Percentiles rank a stretch among this genome's conserved stretches.
Conservation (phyloP, 2,888 invertebrate species). For the Agonum fuliginosum region DNA sequence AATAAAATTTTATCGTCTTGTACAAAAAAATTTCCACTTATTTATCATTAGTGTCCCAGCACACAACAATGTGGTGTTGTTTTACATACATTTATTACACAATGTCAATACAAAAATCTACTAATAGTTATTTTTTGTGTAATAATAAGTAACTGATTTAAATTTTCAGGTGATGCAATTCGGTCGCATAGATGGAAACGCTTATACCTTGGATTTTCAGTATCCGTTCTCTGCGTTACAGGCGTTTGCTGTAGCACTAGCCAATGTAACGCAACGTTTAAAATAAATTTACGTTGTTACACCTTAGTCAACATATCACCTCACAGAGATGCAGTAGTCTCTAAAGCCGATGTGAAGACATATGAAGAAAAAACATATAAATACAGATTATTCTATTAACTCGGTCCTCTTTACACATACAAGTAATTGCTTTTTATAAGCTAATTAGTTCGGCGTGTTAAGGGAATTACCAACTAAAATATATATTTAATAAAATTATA, state of each 20-base stretch:
- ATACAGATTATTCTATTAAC: conserved; percentile 47
- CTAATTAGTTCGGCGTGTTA: conserved; percentile 22
- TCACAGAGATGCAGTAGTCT: conserved; percentile 26
- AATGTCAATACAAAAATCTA: too few species aligned
- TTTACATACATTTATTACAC: too few species aligned
- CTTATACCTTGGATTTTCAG: conserved; percentile 98
- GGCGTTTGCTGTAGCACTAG: conserved; percentile 98
- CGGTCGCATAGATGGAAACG: conserved; percentile 98
- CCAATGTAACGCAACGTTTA: conserved; percentile 95
- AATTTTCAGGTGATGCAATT: conserved; percentile 96
- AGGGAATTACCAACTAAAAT: conserved; percentile 18
- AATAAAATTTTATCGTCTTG: too few species aligned
- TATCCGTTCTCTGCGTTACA: conserved; percentile 99
- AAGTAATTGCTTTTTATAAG: conserved; percentile 53
- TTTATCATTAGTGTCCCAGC: too few species aligned
- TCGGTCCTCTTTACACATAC: conserved; percentile 54
- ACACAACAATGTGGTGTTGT: too few species aligned
- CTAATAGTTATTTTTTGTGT: background rate
- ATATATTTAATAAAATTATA: conserved; percentile 22
- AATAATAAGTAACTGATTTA: too few species aligned
- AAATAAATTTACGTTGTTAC: conserved; percentile 77
- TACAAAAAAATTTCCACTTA: too few species aligned
- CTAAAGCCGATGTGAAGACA: conserved; percentile 39
- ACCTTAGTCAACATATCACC: conserved; percentile 51
- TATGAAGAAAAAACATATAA: conserved; percentile 33